Percentiles rank a stretch among this genome's conserved stretches.
Conservation (phyloP, 2,797 vertebrate species). For the Alca torda region DNA sequence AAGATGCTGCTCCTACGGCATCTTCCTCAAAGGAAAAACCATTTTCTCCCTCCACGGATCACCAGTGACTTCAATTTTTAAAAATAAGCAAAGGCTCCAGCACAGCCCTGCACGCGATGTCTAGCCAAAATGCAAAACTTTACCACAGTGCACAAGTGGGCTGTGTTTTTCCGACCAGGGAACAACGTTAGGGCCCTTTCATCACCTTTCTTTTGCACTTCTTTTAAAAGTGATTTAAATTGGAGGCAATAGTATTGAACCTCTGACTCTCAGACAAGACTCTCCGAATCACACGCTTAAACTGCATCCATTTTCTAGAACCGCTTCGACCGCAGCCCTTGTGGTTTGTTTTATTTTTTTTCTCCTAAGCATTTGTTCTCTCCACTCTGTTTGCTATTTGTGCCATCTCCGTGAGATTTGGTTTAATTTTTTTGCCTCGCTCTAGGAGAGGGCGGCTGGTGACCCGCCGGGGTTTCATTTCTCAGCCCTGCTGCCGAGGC, state of each 20-base stretch:
- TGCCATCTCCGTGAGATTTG: background rate
- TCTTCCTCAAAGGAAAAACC: slow-evolving; percentile 16
- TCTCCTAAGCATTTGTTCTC: slow-evolving; percentile 50
- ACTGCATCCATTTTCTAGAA: slow-evolving; percentile 26
- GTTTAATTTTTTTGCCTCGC: background rate
- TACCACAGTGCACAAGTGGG: slow-evolving; percentile 73
- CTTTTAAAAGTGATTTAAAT: slow-evolving; percentile 81
- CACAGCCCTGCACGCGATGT: slow-evolving; percentile 60
- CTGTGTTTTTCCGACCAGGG: slow-evolving; percentile 72
- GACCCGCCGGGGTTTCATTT: background rate
- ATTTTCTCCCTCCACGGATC: slow-evolving; percentile 24
- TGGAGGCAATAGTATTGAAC: slow-evolving; percentile 77
- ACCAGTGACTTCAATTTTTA: background rate
- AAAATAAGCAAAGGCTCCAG: slow-evolving; percentile 14
- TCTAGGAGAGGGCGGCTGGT: background rate
- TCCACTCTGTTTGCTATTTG: slow-evolving; percentile 32
- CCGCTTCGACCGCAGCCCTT: slow-evolving; percentile 9
- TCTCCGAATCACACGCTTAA: slow-evolving; percentile 46
- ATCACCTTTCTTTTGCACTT: slow-evolving; percentile 74
- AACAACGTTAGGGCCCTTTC: slow-evolving; percentile 72
- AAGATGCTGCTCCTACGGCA: slow-evolving; percentile 2
- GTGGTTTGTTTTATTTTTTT: background rate
- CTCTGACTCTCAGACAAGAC: slow-evolving; percentile 67
- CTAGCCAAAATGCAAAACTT: slow-evolving; percentile 84
- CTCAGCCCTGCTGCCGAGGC: background rate